A percentile compares a stretch with the other conserved stretches of the same genome.
Conservation (phyloP, 2,888 invertebrate genomes). For the Hypolimnas misippus region DNA sequence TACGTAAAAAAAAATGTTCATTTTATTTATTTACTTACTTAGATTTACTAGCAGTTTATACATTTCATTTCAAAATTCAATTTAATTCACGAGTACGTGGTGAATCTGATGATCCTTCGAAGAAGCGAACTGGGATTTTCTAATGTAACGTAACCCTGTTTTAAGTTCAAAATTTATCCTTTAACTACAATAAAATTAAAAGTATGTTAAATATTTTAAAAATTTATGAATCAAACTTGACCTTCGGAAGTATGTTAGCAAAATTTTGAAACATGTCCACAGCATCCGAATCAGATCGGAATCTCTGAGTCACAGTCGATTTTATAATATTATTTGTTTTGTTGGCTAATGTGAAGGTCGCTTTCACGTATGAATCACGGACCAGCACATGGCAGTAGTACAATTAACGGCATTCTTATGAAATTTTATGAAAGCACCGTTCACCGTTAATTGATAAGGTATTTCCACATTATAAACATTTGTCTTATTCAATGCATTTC, state of each 20-base stretch:
- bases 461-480: not conserved
- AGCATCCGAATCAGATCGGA: constrained; percentile 39
- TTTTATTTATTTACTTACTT: no score
- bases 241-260: constrained; percentile 19
- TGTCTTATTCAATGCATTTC: not conserved
- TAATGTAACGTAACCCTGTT: no score
- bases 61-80: no score
- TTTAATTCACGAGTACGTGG: no score
- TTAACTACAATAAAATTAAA: not conserved
- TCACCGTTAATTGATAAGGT: constrained; percentile 1
- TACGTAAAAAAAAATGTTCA: no score
- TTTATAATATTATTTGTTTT: constrained; percentile 43
- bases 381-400: constrained; percentile 21
- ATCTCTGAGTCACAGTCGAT: constrained; percentile 42
- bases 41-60: no score
- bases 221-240: constrained; percentile 4
- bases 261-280: constrained; percentile 15
- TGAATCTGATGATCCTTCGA: no score
- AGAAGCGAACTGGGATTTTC: no score
- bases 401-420: constrained; percentile 33
- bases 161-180: no score
- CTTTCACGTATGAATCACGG: constrained; percentile 61
- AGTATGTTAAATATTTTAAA: not conserved
- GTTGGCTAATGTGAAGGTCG: constrained; percentile 62
- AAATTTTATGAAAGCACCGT: constrained; percentile 18